Conservation (phyloP, 2,888 invertebrate species). For the Cryptophagus acutangulus region DNA sequence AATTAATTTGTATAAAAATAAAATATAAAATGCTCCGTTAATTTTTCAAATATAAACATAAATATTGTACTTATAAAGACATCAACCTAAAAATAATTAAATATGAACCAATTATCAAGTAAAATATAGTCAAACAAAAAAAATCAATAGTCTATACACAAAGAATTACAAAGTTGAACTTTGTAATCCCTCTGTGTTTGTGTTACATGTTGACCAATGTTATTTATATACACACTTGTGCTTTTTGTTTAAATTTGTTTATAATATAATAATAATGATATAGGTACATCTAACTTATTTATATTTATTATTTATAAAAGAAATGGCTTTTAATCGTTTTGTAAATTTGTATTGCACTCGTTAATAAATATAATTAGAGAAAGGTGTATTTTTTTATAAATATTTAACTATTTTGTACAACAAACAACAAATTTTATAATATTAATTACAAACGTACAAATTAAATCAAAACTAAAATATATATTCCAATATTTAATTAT, state of each 20-base stretch:
- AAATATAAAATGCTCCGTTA: background rate
- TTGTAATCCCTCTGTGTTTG: conserved; percentile 35
- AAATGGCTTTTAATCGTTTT: conserved; percentile 38
- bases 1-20: too few relatives aligned
- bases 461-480: too few relatives aligned
- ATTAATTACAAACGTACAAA: too few relatives aligned
- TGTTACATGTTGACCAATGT: conserved; percentile 38
- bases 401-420: conserved; percentile 2
- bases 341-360: conserved; percentile 40
- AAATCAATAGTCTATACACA: conserved; percentile 33
- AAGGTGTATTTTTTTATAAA: conserved; percentile 1
- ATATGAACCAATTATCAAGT: conserved; percentile 26
- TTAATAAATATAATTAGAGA: conserved; percentile 1
- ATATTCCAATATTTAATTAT: too few relatives aligned
- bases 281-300: too few relatives aligned
- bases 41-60: background rate
- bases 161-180: conserved; percentile 31
- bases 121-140: conserved; percentile 33
- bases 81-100: conserved; percentile 8
- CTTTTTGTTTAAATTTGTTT: conserved; percentile 29
- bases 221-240: conserved; percentile 33
- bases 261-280: too few relatives aligned
- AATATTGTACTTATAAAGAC: conserved; percentile 4
- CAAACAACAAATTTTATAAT: too few relatives aligned
- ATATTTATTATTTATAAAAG: conserved; percentile 13